Conservation (phyloP, 2,797 vertebrate genomes). For the Ammospiza maritima region DNA sequence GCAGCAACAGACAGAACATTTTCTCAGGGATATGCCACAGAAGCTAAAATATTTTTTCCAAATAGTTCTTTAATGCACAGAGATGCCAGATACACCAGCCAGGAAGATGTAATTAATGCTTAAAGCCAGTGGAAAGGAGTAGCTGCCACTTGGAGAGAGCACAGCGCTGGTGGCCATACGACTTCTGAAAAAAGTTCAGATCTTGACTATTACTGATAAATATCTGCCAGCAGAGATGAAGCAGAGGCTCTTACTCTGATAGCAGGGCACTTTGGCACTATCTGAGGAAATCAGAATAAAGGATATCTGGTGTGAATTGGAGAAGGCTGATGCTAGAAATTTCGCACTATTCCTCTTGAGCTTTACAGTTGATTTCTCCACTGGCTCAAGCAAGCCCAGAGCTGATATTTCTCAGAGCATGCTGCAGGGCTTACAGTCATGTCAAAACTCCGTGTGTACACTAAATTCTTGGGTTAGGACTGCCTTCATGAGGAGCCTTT, state of each 20-base stretch:
- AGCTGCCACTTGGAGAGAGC: not conserved
- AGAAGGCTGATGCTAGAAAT: not conserved
- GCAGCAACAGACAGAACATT: constrained; percentile 36
- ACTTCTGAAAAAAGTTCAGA: not conserved
- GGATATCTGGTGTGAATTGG: not conserved
- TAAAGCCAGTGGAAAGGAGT: not conserved
- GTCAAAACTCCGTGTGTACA: not conserved
- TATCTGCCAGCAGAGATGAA: not conserved
- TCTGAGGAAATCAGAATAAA: not conserved
- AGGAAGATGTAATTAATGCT: not conserved
- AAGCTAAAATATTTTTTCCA: not conserved
- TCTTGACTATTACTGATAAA: not conserved
- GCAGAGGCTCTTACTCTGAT: not conserved
- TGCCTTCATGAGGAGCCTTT: not conserved
- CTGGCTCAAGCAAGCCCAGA: not conserved
- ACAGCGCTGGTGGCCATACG: not conserved
- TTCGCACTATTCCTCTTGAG: not conserved
- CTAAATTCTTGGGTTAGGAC: not conserved
- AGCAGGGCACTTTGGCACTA: not conserved
- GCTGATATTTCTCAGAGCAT: constrained; percentile 19
- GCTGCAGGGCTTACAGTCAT: not conserved
- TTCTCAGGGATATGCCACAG: not conserved
- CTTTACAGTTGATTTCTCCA: not conserved
- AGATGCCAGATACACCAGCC: not conserved
- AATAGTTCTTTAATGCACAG: not conserved